Evolutionary conservation across 1,140 invertebrate genomes (phyloP).

Genomic region (Bombus ignitus): DNA sequence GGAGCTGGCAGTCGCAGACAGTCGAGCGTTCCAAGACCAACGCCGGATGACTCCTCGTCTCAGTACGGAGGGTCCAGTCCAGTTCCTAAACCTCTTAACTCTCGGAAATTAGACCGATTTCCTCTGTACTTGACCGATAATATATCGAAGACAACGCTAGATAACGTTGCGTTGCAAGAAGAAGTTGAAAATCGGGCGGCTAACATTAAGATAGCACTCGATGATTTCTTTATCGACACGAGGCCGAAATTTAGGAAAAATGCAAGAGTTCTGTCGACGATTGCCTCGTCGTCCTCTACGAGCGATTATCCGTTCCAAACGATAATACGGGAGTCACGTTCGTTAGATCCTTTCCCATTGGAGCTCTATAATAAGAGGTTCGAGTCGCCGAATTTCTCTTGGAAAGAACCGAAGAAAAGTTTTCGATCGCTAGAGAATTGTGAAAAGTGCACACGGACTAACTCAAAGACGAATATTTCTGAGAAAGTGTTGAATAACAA

Average conservation of each 20-base stretch:
- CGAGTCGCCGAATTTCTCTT: slow-evolving; percentile 58
- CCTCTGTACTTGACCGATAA: slow-evolving; percentile 75
- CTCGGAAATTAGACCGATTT: slow-evolving; percentile 70
- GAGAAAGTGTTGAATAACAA: slow-evolving; percentile 83
- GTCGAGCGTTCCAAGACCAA: slow-evolving; percentile 82
- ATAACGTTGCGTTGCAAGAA: slow-evolving; percentile 79
- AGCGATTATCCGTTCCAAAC: slow-evolving; percentile 78
- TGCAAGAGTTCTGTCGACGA: slow-evolving; percentile 81
- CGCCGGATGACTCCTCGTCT: slow-evolving; percentile 73
- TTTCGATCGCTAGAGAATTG: slow-evolving; percentile 79
- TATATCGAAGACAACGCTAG: slow-evolving; percentile 81
- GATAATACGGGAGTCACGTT: slow-evolving; percentile 81
- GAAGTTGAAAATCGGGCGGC: slow-evolving; percentile 77
- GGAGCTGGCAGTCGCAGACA: slow-evolving; percentile 83
- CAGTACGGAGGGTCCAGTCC: slow-evolving; percentile 75
- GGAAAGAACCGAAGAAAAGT: slow-evolving; percentile 73
- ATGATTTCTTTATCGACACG: slow-evolving; percentile 74
- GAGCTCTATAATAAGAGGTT: slow-evolving; percentile 52
- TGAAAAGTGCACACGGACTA: slow-evolving; percentile 77
- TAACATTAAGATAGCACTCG: slow-evolving; percentile 76
- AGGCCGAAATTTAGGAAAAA: slow-evolving; percentile 72
- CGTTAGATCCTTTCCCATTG: slow-evolving; percentile 81
- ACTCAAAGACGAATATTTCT: slow-evolving; percentile 78
- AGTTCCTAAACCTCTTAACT: slow-evolving; percentile 65
- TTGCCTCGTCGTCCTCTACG: slow-evolving; percentile 83